A percentile compares a stretch with the other conserved stretches of the same genome.
phyloP scores from a whole-genome alignment of 2,888 invertebrate species.

The Diploptera punctata region DNA sequence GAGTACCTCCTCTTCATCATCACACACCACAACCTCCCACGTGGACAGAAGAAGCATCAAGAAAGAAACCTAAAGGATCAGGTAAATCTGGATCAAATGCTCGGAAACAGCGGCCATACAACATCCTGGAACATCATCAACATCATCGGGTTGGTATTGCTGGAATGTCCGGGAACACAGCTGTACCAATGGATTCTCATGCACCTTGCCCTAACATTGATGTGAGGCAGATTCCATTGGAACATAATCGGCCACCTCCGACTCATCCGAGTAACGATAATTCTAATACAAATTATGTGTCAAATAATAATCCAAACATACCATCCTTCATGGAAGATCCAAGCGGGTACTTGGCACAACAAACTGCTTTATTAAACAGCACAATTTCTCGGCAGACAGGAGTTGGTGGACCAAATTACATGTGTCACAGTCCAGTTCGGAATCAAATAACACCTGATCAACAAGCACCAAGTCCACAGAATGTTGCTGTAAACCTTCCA shows the following conservation, averaged over 20 bases:
- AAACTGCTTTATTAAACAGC: slow-evolving; percentile 84
- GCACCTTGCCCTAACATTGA: slow-evolving; percentile 66
- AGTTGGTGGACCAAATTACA: slow-evolving; percentile 32
- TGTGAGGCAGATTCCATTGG: slow-evolving; percentile 61
- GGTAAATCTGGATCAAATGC: slow-evolving; percentile 50
- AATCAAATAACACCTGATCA: slow-evolving; percentile 48
- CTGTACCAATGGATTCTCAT: slow-evolving; percentile 40
- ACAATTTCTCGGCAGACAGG: slow-evolving; percentile 74
- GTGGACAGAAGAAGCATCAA: slow-evolving; percentile 64
- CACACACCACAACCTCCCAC: slow-evolving; percentile 65
- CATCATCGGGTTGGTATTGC: slow-evolving; percentile 46
- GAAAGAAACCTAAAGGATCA: slow-evolving; percentile 63
- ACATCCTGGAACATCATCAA: slow-evolving; percentile 54
- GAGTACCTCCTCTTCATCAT: slow-evolving; percentile 76
- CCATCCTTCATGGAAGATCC: slow-evolving; percentile 93
- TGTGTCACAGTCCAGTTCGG: slow-evolving; percentile 51
- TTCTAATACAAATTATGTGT: slow-evolving; percentile 34
- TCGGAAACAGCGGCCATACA: slow-evolving; percentile 62
- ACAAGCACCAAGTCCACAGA: slow-evolving; percentile 9
- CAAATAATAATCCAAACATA: slow-evolving; percentile 40
- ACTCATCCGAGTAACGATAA: slow-evolving; percentile 47
- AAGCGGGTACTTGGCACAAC: slow-evolving; percentile 88
- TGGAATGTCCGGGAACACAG: slow-evolving; percentile 35
- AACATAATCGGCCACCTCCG: slow-evolving; percentile 53
- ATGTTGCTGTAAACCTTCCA: slow-evolving; percentile 10